Conservation (phyloP, 1,140 invertebrate genomes). For the Adelges cooleyi region DNA sequence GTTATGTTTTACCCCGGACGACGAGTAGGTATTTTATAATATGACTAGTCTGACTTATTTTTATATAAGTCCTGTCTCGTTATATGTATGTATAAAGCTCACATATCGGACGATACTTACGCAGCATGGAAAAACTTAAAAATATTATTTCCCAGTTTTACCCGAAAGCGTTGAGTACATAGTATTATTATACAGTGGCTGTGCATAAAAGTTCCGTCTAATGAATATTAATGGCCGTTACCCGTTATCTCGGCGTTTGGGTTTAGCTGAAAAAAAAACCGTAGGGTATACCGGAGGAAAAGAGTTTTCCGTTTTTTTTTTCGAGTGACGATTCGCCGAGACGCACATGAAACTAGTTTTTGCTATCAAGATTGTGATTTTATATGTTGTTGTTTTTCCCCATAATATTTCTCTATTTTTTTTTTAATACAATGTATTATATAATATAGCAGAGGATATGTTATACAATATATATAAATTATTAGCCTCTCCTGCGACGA, state of each 20-base stretch:
- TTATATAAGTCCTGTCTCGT: background rate
- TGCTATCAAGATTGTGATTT: too few species aligned
- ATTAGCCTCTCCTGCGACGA: background rate
- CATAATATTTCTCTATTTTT: too few species aligned
- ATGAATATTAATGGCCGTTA: constrained; percentile 25
- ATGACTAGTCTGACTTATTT: constrained; percentile 23
- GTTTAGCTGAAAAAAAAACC: constrained; percentile 3
- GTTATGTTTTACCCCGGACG: background rate
- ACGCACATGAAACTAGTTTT: constrained; percentile 12
- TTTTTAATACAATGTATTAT: too few species aligned
- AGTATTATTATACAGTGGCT: background rate
- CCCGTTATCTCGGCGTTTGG: constrained; percentile 14
- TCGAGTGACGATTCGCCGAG: background rate
- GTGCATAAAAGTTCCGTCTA: constrained; percentile 12
- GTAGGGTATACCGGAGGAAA: too few species aligned
- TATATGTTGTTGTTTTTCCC: too few species aligned
- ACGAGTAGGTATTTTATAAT: background rate
- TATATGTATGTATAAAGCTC: background rate
- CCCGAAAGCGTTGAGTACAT: background rate
- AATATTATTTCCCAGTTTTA: background rate
- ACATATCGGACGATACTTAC: background rate
- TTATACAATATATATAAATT: too few species aligned
- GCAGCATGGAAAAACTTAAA: constrained; percentile 8
- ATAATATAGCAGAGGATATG: too few species aligned
- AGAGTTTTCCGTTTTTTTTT: constrained; percentile 7